Evolutionary conservation across 1,140 invertebrate species (phyloP), one percentile per base, ranked within the genome.

Genomic region (Armadillidium nasatum): DNA sequence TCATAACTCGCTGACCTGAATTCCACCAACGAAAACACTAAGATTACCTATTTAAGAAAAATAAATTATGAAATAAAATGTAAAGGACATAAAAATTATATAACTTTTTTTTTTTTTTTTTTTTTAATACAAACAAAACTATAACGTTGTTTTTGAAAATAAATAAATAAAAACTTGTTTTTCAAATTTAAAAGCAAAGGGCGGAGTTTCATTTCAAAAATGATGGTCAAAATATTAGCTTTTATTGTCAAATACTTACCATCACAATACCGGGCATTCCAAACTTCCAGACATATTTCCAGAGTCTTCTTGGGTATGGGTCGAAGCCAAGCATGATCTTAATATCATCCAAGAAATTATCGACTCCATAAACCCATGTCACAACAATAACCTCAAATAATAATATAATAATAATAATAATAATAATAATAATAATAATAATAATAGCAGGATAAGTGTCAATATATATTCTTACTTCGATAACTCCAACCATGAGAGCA

Each of bases 1-100:
- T 92, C 93, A 80, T 91, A 91, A 0, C 86, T 89, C 0, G 91
- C 87, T 0, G 91, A 91, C 75, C 90, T 90, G 82, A 93, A 93
- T 80, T 93, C 90, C 60, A 93, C 88, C 91, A 91, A 92, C 80
- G 93, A 93, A 85, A 93, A 93, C 70, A 91, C 88, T 23, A 94
- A 84, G 50, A 94, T 91, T 80, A 91, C 91, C 91, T 92, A 84
- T 0, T n/a, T 75, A 73, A 67, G 15, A 44, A 43, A 33, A 66
- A 7, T n/a, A 22, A n/a, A 66, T 54, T 85, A 85, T 77, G 77
- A 71, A 73, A 33, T 33, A 33, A 33, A 33, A 33, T 33, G 33
- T 33, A 33, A 33, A 33, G 33, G 6, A 3, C 33, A 33, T 33
- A n/a, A n/a, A n/a, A n/a, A n/a, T n/a, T n/a, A n/a, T n/a, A n/a